Conservation (phyloP, 2,797 vertebrate genomes). For the Muraenolepis orangiensis region DNA sequence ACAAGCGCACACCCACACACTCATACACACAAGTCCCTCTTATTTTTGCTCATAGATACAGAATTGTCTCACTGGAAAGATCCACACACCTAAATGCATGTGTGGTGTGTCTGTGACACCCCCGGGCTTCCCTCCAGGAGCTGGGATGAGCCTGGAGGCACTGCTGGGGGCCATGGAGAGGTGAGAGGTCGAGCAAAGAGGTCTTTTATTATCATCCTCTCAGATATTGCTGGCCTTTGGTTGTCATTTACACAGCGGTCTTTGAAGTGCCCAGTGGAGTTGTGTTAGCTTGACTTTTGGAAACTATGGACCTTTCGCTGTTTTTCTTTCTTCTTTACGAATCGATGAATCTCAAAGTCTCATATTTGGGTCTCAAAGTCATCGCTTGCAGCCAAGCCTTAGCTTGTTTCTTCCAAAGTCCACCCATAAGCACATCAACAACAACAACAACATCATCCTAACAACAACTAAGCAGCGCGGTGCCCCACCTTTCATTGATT, state of each 20-base stretch:
- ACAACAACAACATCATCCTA: background rate
- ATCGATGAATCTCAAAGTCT: background rate
- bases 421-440: background rate
- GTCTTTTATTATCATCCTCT: slow-evolving; percentile 23
- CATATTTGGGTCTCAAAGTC: background rate
- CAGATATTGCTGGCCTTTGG: background rate
- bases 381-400: background rate
- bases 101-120: slow-evolving; percentile 5
- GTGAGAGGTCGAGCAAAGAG: slow-evolving; percentile 22
- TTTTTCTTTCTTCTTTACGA: background rate
- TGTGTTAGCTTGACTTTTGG: slow-evolving; percentile 15
- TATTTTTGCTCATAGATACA: background rate
- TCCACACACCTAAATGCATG: background rate
- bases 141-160: slow-evolving; percentile 36
- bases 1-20: slow-evolving; percentile 4
- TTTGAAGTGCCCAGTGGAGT: slow-evolving; percentile 43
- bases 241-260: slow-evolving; percentile 10
- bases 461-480: background rate
- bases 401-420: background rate
- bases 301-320: background rate
- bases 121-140: slow-evolving; percentile 24
- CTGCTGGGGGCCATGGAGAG: slow-evolving; percentile 25
- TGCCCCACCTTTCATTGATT: background rate
- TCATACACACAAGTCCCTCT: slow-evolving; percentile 1
- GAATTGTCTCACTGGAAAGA: background rate